Percentiles rank a stretch among this genome's conserved stretches.
phyloP scores from a whole-genome alignment of 1,140 invertebrate genomes.

The Brachionus asplanchnoidis region DNA sequence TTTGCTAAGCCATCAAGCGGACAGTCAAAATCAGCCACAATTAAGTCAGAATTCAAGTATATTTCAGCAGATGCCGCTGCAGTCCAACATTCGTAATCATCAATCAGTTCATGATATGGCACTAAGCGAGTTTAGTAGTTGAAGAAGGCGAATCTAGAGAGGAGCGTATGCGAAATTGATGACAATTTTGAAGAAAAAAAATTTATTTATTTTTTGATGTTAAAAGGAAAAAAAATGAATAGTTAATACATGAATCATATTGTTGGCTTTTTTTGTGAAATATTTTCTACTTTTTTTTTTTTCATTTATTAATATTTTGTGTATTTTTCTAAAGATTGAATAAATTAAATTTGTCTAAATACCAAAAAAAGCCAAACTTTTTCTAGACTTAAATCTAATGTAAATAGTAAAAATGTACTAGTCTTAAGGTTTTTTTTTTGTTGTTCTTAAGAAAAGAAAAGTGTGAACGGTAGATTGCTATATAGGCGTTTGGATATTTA shows the following conservation, averaged over 20 bases:
- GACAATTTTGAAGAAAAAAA: conserved; percentile 9
- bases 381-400: neutral
- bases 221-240: neutral
- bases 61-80: neutral
- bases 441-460: neutral
- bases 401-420: neutral
- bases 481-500: neutral
- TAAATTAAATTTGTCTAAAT: neutral
- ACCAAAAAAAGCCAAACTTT: neutral
- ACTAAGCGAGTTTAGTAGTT: conserved; percentile 27
- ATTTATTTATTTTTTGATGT: neutral
- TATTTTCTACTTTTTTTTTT: neutral
- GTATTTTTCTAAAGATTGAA: conserved; percentile 7
- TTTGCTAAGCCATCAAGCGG: neutral
- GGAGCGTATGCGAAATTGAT: neutral
- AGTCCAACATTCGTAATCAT: neutral
- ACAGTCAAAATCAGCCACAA: neutral
- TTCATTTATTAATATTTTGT: neutral
- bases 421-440: neutral
- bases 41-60: conserved; percentile 19
- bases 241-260: neutral
- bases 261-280: conserved; percentile 19
- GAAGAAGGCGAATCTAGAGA: neutral
- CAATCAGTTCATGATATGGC: neutral
- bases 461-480: neutral